These are phyloP conservation scores for Poicephalus meyeri DNA, from an alignment of 2,113 vertebrate genomes.

Conservation along the genomic window DNA sequence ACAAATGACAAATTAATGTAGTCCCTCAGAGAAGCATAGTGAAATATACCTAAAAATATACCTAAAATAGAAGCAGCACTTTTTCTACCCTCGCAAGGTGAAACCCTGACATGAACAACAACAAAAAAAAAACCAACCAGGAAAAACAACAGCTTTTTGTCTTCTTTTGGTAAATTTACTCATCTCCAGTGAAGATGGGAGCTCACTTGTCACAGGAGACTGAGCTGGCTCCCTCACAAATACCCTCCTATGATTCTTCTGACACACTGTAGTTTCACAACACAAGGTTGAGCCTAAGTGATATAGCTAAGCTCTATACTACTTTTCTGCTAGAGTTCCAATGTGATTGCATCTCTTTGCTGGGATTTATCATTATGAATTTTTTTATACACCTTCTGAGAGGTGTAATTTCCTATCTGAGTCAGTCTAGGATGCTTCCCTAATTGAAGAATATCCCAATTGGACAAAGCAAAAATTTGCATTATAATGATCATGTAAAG, in stretches of 20 bases:
- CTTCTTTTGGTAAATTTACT: not conserved
- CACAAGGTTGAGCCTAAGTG: not conserved
- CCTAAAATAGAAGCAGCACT: not conserved
- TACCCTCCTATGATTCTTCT: not conserved
- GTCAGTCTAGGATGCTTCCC: not conserved
- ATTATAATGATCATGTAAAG: not conserved
- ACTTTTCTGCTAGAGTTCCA: not conserved
- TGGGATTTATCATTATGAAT: not conserved
- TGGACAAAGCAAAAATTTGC: not conserved
- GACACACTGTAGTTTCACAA: not conserved
- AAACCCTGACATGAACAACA: not conserved
- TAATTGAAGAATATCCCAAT: not conserved
- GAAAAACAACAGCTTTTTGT: not conserved
- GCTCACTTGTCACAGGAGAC: not conserved
- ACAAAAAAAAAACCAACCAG: fast-evolving
- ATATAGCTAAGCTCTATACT: not conserved
- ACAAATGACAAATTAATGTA: not conserved
- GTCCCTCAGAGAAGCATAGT: not conserved
- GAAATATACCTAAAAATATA: not conserved
- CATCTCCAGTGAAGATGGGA: not conserved
- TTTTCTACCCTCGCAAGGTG: not conserved
- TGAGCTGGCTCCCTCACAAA: not conserved
- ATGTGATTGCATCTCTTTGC: not conserved
- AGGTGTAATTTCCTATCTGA: not conserved
- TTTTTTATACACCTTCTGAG: not conserved